phyloP scores from a whole-genome alignment of 2,797 vertebrate genomes.

The Neosilurus mollespiculum region DNA sequence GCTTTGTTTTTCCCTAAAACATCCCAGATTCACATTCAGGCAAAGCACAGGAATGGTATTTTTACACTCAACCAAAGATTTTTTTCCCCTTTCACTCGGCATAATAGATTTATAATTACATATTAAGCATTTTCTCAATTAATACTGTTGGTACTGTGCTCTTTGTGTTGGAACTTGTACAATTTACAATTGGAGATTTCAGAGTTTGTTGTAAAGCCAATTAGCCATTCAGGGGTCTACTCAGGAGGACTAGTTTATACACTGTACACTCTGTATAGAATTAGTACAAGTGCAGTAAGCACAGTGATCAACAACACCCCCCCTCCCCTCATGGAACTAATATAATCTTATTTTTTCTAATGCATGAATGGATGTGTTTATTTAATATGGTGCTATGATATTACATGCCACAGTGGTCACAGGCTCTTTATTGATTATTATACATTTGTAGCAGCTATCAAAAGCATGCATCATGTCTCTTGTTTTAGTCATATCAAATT shows the following conservation, averaged over 20 bases:
- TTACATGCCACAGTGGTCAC: constrained; percentile 38
- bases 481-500: neutral
- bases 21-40: constrained; percentile 61
- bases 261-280: constrained; percentile 57
- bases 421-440: constrained; percentile 25
- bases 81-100: constrained; percentile 58
- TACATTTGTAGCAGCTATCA: neutral
- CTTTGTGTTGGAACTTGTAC: constrained; percentile 65
- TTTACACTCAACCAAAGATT: constrained; percentile 77
- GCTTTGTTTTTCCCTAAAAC: constrained; percentile 47
- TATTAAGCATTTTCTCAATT: constrained; percentile 60
- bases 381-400: constrained; percentile 57
- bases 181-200: constrained; percentile 51
- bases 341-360: constrained; percentile 38
- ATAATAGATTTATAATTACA: constrained; percentile 49
- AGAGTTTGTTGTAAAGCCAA: constrained; percentile 63
- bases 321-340: constrained; percentile 22
- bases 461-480: constrained; percentile 21
- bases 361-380: constrained; percentile 50
- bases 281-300: constrained; percentile 48
- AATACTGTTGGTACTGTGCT: constrained; percentile 76
- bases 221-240: constrained; percentile 53
- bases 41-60: constrained; percentile 75
- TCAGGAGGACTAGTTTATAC: constrained; percentile 40
- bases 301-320: constrained; percentile 55